Conservation (phyloP, 2,888 invertebrate species). For the Apodemia duryi region DNA sequence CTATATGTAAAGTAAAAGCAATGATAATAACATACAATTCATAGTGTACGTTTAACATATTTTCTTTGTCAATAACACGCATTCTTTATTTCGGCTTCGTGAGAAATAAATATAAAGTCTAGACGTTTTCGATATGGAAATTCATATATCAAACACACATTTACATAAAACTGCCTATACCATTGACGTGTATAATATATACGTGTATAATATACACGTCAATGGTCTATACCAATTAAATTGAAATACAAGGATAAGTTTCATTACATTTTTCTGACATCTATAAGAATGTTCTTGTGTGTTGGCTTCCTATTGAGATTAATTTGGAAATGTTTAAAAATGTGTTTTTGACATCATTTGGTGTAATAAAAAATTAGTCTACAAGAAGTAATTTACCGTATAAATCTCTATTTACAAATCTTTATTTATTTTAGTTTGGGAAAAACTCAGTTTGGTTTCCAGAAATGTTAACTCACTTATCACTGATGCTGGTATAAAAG, state of each 20-base stretch:
- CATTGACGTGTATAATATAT: background rate
- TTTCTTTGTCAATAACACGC: background rate
- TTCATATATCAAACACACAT: background rate
- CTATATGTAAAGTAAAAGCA: too few relatives aligned
- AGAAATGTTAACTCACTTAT: too few relatives aligned
- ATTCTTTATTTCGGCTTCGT: slow-evolving; percentile 1
- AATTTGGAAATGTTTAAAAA: background rate
- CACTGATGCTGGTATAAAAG: background rate
- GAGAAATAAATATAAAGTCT: background rate
- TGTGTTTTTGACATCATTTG: too few relatives aligned
- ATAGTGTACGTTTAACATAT: background rate
- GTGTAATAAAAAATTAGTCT: background rate
- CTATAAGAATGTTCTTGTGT: background rate
- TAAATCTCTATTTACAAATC: background rate
- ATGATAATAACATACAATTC: background rate
- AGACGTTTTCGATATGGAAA: background rate
- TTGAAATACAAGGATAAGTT: background rate
- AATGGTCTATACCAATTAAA: background rate
- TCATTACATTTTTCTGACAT: slow-evolving; percentile 4
- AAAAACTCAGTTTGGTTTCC: too few relatives aligned
- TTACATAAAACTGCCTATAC: background rate
- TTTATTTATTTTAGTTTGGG: background rate
- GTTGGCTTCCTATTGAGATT: background rate
- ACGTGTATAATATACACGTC: too few relatives aligned
- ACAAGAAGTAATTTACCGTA: background rate